Conservation (phyloP, 2,113 vertebrate genomes). For the Microtus pennsylvanicus region DNA sequence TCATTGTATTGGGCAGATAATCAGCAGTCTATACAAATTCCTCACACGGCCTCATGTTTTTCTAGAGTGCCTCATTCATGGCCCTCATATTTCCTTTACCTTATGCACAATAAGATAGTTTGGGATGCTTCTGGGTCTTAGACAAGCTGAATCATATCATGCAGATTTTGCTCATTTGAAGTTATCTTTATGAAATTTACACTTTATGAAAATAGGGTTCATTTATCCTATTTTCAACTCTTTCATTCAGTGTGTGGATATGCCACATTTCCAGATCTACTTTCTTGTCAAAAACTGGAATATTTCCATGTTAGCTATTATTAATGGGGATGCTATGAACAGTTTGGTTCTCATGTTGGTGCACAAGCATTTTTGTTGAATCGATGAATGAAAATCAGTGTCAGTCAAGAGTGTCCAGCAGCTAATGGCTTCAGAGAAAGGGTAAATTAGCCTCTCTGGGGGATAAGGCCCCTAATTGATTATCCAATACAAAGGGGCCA, state of each 20-base stretch:
- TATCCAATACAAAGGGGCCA: not conserved
- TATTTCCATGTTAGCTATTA: not conserved
- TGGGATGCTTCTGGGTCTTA: not conserved
- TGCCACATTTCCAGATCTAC: not conserved
- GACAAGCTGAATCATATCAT: not conserved
- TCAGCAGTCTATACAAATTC: not conserved
- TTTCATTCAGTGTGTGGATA: not conserved
- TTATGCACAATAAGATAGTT: not conserved
- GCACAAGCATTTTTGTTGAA: not conserved
- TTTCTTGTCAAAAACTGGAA: not conserved
- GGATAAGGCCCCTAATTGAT: not conserved
- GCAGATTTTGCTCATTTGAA: not conserved
- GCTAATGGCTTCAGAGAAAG: not conserved
- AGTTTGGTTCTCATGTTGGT: not conserved
- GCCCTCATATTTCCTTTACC: not conserved
- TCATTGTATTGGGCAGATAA: not conserved
- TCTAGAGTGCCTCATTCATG: not conserved
- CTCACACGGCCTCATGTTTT: not conserved
- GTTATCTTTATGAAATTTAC: conserved; percentile 11
- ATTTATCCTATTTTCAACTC: not conserved
- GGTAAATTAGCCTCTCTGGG: not conserved
- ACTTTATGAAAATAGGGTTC: not conserved
- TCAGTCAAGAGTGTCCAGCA: not conserved
- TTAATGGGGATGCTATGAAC: not conserved
- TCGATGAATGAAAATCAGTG: not conserved